A percentile compares a stretch with the other conserved stretches of the same genome.
Conservation (phyloP, 2,113 vertebrate genomes). For the Edolisoma coerulescens region DNA sequence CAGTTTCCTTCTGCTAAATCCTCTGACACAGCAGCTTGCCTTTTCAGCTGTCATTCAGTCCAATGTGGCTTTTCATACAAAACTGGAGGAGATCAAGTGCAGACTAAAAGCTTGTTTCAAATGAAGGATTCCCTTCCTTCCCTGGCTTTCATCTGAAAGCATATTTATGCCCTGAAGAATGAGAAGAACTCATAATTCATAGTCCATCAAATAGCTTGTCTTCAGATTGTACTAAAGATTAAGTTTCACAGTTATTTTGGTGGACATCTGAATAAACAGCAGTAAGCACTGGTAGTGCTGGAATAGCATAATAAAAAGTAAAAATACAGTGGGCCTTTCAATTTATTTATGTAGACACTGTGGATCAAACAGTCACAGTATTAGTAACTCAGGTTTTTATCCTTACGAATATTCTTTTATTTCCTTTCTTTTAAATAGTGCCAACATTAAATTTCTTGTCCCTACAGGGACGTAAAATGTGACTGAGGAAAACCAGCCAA, state of each 20-base stretch:
- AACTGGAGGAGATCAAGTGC: slow-evolving; percentile 20
- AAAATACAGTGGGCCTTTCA: neutral
- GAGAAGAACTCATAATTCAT: neutral
- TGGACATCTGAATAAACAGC: neutral
- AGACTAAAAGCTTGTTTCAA: slow-evolving; percentile 27
- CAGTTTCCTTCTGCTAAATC: slow-evolving; percentile 43
- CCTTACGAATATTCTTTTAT: neutral
- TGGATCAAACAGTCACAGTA: neutral
- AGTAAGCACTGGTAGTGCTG: neutral
- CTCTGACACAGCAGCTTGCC: slow-evolving; percentile 6
- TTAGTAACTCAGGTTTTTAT: neutral
- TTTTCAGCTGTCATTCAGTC: slow-evolving; percentile 52
- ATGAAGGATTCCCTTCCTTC: neutral
- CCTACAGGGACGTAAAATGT: fast-evolving
- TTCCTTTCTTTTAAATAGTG: neutral
- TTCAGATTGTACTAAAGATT: neutral
- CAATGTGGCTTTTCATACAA: slow-evolving; percentile 31
- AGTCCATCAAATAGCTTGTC: neutral
- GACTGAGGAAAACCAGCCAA: neutral
- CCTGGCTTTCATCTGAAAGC: neutral
- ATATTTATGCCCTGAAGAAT: neutral
- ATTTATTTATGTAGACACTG: neutral
- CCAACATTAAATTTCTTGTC: neutral
- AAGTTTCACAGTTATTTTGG: neutral
- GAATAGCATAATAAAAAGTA: neutral